Percentiles rank a stretch among this genome's conserved stretches.
Evolutionary conservation across 2,113 vertebrate genomes (phyloP).

Genomic region (Sarotherodon lohbergeri): DNA sequence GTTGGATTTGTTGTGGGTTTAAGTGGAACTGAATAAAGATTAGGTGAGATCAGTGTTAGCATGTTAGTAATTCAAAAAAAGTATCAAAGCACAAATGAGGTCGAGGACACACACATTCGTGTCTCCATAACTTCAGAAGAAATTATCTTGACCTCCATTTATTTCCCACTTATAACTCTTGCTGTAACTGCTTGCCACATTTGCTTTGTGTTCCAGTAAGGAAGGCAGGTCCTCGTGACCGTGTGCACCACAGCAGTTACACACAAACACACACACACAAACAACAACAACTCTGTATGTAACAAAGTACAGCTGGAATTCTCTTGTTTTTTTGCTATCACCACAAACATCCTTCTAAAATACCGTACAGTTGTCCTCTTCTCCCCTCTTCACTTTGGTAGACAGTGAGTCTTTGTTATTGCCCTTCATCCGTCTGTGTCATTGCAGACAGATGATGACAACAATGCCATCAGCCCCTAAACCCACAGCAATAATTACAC

Average conservation of each 20-base stretch:
- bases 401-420: neutral
- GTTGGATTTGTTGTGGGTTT: neutral
- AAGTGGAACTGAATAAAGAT: neutral
- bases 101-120: neutral
- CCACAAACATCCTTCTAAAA: conserved; percentile 8
- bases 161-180: neutral
- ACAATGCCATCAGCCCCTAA: conserved; percentile 15
- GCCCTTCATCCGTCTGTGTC: neutral
- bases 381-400: neutral
- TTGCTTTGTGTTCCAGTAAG: neutral
- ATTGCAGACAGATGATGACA: conserved; percentile 28
- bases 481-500: conserved; percentile 23
- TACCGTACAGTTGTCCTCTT: neutral
- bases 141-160: neutral
- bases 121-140: neutral
- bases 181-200: neutral
- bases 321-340: neutral
- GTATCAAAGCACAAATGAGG: neutral
- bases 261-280: neutral
- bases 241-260: neutral
- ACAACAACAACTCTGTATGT: neutral
- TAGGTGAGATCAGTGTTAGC: neutral
- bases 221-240: neutral
- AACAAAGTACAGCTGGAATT: neutral
- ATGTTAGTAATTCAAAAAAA: neutral